Percentiles rank a stretch among this genome's conserved stretches.
These are phyloP conservation scores for Tenualosa ilisha DNA, from an alignment of 2,797 vertebrate genomes.

Conservation along the genomic window DNA sequence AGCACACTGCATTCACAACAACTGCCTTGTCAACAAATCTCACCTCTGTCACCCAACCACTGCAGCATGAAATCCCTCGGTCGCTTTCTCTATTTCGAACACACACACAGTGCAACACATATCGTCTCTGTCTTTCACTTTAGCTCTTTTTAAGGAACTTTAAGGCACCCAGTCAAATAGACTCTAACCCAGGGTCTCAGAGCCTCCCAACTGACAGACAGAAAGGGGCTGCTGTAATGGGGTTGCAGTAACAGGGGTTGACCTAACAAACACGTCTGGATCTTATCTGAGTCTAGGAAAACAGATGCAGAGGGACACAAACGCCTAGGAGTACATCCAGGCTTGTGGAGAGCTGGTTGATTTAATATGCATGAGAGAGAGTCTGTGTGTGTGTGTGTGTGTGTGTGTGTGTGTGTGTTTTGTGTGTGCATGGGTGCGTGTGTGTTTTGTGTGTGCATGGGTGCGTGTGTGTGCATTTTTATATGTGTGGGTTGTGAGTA, in stretches of 20 bases:
- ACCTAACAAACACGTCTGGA: constrained; percentile 30
- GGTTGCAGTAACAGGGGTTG: background rate
- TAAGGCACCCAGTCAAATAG: background rate
- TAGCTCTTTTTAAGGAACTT: no score
- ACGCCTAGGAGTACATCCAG: constrained; percentile 17
- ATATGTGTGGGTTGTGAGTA: constrained; percentile 6
- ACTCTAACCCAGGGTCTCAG: background rate
- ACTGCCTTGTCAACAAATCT: constrained; percentile 29
- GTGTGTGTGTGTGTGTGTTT: background rate
- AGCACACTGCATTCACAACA: constrained; percentile 36
- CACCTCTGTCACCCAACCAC: constrained; percentile 33
- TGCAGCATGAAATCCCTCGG: background rate
- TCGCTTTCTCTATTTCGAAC: background rate
- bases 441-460: background rate
- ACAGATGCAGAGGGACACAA: constrained; percentile 34
- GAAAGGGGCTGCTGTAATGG: background rate
- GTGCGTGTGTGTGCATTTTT: background rate
- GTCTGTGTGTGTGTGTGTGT: background rate
- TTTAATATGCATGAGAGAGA: background rate
- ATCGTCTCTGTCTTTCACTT: background rate
- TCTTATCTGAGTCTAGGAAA: constrained; percentile 53
- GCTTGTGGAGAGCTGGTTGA: constrained; percentile 8
- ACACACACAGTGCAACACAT: background rate
- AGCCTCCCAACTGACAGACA: background rate
- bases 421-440: background rate